These are phyloP conservation scores for Tiphia femorata DNA, from an alignment of 2,888 invertebrate genomes.

Conservation along the genomic window DNA sequence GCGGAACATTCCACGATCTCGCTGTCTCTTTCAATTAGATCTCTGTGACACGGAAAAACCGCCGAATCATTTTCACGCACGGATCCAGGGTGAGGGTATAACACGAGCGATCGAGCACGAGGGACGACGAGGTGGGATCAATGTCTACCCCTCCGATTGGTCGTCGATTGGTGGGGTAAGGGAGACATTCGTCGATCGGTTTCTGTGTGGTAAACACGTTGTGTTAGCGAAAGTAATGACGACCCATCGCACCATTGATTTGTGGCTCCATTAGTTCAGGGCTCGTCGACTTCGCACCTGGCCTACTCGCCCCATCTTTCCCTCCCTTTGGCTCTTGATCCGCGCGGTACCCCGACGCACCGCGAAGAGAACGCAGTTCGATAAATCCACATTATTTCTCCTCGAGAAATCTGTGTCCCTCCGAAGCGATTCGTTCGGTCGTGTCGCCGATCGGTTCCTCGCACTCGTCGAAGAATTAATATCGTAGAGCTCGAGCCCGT, in stretches of 20 bases:
- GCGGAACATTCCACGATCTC: neutral
- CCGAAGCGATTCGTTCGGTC: neutral
- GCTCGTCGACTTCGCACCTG: constrained; percentile 58
- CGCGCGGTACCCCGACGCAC: no score
- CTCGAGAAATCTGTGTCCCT: no score
- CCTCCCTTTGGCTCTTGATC: constrained; percentile 33
- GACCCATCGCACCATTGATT: constrained; percentile 64
- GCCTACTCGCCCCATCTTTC: constrained; percentile 33
- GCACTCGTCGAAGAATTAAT: constrained; percentile 3
- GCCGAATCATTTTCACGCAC: constrained; percentile 48
- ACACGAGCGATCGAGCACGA: constrained; percentile 60
- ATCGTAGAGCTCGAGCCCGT: neutral
- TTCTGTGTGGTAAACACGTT: constrained; percentile 65
- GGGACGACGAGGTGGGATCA: constrained; percentile 58
- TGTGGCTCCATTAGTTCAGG: constrained; percentile 67
- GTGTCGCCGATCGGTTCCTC: neutral
- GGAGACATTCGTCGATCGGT: constrained; percentile 39
- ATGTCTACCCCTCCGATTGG: constrained; percentile 45
- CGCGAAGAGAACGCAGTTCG: constrained; percentile 38
- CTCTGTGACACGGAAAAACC: constrained; percentile 43
- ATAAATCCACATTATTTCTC: constrained; percentile 61
- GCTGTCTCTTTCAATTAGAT: constrained; percentile 39
- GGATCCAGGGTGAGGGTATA: constrained; percentile 37
- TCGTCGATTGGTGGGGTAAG: constrained; percentile 14
- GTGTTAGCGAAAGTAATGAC: constrained; percentile 64